A percentile compares a stretch with the other conserved stretches of the same genome.
Conservation (phyloP, 2,797 vertebrate species). For the Darevskia nairensis region DNA sequence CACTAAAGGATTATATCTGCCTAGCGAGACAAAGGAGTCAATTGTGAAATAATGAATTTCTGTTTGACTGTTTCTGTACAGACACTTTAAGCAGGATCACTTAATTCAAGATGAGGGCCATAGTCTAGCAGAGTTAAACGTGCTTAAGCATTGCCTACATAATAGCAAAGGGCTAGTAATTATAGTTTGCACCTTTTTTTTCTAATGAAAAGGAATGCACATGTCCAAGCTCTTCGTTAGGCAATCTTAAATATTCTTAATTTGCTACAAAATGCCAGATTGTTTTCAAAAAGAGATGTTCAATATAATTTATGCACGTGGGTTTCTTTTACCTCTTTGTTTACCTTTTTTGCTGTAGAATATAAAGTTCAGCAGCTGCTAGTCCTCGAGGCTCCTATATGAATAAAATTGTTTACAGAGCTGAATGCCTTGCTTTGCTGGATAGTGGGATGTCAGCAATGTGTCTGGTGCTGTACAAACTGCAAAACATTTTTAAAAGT, state of each 20-base stretch:
- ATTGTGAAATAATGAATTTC: not conserved
- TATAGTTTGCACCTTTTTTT: not conserved
- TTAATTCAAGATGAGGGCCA: not conserved
- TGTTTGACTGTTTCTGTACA: not conserved
- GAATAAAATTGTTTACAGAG: not conserved
- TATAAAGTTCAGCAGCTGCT: not conserved
- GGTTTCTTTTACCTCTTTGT: too few species aligned
- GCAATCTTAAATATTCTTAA: not conserved
- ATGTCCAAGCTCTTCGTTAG: not conserved
- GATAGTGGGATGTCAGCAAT: not conserved
- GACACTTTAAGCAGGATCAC: not conserved
- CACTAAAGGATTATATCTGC: not conserved
- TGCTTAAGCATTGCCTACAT: not conserved
- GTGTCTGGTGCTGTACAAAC: not conserved
- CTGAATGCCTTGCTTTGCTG: not conserved
- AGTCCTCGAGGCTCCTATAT: not conserved
- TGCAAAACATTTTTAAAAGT: not conserved
- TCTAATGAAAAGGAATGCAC: not conserved
- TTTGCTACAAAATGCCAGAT: not conserved
- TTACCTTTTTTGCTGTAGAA: not conserved
- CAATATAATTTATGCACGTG: not conserved
- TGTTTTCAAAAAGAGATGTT: not conserved
- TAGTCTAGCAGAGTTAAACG: not conserved
- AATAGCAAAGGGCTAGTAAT: not conserved
- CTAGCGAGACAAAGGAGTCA: not conserved